Base-by-base conservation (phyloP, 2,797 vertebrate genomes). In the Eidolon dupreanum region DNA sequence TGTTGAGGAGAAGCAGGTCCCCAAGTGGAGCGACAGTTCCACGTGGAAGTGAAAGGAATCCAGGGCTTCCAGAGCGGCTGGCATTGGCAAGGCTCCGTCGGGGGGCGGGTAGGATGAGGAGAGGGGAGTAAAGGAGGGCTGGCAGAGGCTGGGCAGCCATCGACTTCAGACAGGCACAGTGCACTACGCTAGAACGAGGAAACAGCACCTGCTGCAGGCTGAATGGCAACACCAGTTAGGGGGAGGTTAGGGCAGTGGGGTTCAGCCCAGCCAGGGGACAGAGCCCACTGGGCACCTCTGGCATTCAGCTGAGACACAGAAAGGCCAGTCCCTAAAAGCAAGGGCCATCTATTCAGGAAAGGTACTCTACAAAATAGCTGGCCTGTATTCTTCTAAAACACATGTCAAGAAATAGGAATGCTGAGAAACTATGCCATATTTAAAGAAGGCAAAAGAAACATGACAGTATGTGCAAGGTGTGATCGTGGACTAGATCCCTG, bases 401-500 rank as follows among this genome's bases (percentile, higher is more conserved):
- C 28, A 57, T 20, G 63, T 46, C 38, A 91, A 78, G 73, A 90
- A 71, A 61, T 41, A 79, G 31, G 26, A 63, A 57, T 11, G 55
- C 36, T 55, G 49, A 75, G 33, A 77, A 66, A n/a, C 15, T 26
- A 11, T 28, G 66, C 16, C 43, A 43, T 33, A n/a, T 1, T 77
- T 33, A 57, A 88, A 43, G 20, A 57, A 88, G 33, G 49, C 11
- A 16, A 26, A 83, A 59, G 57, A 73, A 20, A 81, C 12, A n/a
- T 0, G 16, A 46, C 17, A 49, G 8, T 15, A 17, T 20, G 0
- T 19, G 20, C 15, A 38, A 17, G 38, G n/a, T 3, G 1, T 24
- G 24, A 73, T 70, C 51, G 22, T n/a, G 36, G 78, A 28, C 55
- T 22, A 65, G 31, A 86, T 22, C 12, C 33, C 38, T 13, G 20